Base-by-base conservation (phyloP, 2,797 vertebrate genomes). In the Myioborus melanocephalus region DNA sequence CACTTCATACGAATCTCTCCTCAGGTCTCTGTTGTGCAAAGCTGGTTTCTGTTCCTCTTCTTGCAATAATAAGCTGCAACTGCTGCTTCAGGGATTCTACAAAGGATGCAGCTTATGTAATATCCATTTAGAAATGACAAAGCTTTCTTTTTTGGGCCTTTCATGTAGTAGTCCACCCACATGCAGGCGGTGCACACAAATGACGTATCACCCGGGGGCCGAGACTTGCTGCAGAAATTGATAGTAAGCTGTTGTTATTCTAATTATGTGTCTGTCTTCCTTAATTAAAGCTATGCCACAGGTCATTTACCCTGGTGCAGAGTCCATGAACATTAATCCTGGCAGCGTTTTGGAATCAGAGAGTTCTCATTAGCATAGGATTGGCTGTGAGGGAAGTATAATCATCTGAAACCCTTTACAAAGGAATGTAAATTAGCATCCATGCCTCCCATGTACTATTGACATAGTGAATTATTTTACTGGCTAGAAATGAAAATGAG, bases 141-240 rank as follows among this genome's bases (percentile, higher is more conserved):
- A 94, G 92, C 94, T 96, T 92, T 96, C 94, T 73, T 96, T 94
- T 93, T 90, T 94, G 47, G 78, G 91, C 80, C 89, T 95, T 96
- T 96, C 95, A 92, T 95, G 91, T 95, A 96, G 90, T 91, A 84
- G 95, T 96, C 90, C 95, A 89, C 96, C 95, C 88, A 94, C 94
- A 90, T 28, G 66, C 80, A 94, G 91, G 90, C 70, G 7, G 75
- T 94, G 86, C 83, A 93, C 78, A 64, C 90, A 84, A 95, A 65
- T 91, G 95, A 95, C 72, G 73, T 94, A 95, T 89, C 61, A 84
- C 46, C 87, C 15, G 1, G 76, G 60, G 90, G 79, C 88, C 63
- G 80, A 96, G 90, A 89, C 93, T 89, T 78, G 56, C 83, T 82
- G 80, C 83, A 95, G 72, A 94, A 93, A 97, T 79, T 80, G 87